A percentile compares a stretch with the other conserved stretches of the same genome.
Conservation (phyloP, 92 coral and sea anemone species). For the Ricordea florida region DNA sequence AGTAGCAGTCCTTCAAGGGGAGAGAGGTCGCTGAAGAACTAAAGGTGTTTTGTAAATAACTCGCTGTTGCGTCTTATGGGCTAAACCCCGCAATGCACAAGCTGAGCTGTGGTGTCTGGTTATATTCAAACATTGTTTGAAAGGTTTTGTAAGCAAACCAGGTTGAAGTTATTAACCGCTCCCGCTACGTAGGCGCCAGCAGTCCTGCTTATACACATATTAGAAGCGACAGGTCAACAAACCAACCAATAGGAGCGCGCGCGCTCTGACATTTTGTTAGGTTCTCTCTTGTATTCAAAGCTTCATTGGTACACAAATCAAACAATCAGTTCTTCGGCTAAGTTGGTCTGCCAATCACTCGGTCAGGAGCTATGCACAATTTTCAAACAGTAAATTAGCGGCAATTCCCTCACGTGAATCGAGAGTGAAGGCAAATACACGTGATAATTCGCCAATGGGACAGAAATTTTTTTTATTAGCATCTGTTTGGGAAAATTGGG, state of each 20-base stretch:
- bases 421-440: constrained; percentile 11
- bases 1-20: constrained; percentile 2
- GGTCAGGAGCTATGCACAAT: constrained; percentile 64
- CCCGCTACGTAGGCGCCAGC: constrained; percentile 93
- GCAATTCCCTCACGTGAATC: constrained; percentile 35
- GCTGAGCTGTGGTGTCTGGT: constrained; percentile 85
- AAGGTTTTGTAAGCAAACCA: constrained; percentile 91
- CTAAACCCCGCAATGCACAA: constrained; percentile 71
- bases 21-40: constrained; percentile 36
- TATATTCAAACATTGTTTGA: constrained; percentile 87
- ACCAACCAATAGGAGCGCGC: constrained; percentile 68
- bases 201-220: constrained; percentile 69
- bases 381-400: constrained; percentile 34
- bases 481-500: too few species aligned
- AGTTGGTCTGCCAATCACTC: constrained; percentile 84
- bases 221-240: constrained; percentile 83
- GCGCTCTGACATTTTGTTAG: constrained; percentile 71
- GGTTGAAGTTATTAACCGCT: constrained; percentile 72
- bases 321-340: constrained; percentile 83
- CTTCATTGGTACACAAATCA: constrained; percentile 90
- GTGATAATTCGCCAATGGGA: neutral
- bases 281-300: constrained; percentile 74
- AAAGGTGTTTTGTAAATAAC: constrained; percentile 71
- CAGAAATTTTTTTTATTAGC: too few species aligned
- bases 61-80: constrained; percentile 59